Base-by-base conservation (phyloP, 2,888 invertebrate species). In the Lobophora halterata region DNA sequence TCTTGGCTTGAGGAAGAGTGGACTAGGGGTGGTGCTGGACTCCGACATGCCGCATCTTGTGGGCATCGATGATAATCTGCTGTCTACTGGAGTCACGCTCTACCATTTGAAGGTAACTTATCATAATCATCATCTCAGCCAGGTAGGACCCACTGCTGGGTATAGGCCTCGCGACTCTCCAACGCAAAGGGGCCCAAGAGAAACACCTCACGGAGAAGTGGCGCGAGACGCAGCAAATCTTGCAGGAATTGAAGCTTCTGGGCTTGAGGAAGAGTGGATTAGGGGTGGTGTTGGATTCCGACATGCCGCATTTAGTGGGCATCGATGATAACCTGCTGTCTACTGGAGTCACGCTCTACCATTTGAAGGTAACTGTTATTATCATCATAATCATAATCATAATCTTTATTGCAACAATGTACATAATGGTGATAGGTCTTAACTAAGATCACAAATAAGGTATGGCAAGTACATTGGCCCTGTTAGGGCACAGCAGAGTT, bases 11-110 rank as follows among this genome's bases (percentile, higher is more conserved):
- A 87, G 97, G 21, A 97, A 96, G 79, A 94, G 96, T 23, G 95
- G 95, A 0, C 91, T 94, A 0, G 97, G 97, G 0, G 96, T 97
- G 0, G 95, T 96, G 1, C 80, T 96, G 28, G 96, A 96, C 74
- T 96, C 96, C 0, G 96, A 96, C 66, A 93, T 95, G 89, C 97
- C 97, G 0, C 97, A 97, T 81, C 90, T 97, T 3, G 94, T 97
- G 30, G 95, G 96, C 16, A 96, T 97, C 50, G 97, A 97, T 63
- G 97, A 97, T 64, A 96, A 97, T 74, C 81, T 95, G 25, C 90
- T 96, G 25, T 96, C 94, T 40, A 97, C 97, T 0, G 97, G 97
- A 0, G 96, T 97, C 13, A 96, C 96, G 0, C 82, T 97, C 0
- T 97, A 97, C 69, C 96, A 97, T 75, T 85, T 97, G 11, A 96